A percentile compares a stretch with the other conserved stretches of the same genome.
Evolutionary conservation across 2,888 invertebrate genomes (phyloP).

Genomic region (Geotrupes spiniger): DNA sequence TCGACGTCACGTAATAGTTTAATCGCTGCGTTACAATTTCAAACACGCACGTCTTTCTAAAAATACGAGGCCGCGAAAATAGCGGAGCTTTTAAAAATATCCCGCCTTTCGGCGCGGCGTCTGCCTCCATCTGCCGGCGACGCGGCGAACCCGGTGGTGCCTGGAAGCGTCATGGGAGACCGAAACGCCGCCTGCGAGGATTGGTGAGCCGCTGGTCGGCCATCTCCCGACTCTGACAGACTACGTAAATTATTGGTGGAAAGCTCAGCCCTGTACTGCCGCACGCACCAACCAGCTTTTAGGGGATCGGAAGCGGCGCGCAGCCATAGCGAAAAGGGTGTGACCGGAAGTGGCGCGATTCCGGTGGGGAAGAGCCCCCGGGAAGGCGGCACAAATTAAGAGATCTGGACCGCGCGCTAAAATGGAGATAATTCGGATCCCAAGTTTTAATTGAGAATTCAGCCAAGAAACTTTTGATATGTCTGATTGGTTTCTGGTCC

Average conservation of each 20-base stretch:
- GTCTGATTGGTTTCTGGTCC: too few species aligned
- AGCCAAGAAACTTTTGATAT: slow-evolving; percentile 5
- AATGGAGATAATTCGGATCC: slow-evolving; percentile 30
- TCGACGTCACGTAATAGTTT: too few species aligned
- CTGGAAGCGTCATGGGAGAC: slow-evolving; percentile 24
- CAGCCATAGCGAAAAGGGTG: slow-evolving; percentile 48
- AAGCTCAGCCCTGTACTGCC: slow-evolving; percentile 40
- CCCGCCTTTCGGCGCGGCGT: slow-evolving; percentile 2
- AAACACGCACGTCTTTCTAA: too few species aligned
- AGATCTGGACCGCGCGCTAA: slow-evolving; percentile 27
- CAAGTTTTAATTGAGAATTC: slow-evolving; percentile 34
- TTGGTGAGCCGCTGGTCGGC: slow-evolving; percentile 52
- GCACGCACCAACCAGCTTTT: slow-evolving; percentile 38
- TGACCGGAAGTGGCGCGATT: slow-evolving; percentile 25
- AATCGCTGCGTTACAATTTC: too few species aligned
- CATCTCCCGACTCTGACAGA: slow-evolving; percentile 52
- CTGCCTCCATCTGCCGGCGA: slow-evolving; percentile 38
- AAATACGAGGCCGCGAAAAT: too few species aligned
- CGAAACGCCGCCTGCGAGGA: slow-evolving; percentile 32
- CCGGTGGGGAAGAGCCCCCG: neutral
- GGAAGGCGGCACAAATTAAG: slow-evolving; percentile 28
- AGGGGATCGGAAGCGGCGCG: slow-evolving; percentile 28
- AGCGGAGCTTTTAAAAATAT: slow-evolving; percentile 4
- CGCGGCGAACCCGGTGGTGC: slow-evolving; percentile 26
- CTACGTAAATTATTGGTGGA: slow-evolving; percentile 41